phyloP scores from a whole-genome alignment of 2,888 invertebrate genomes.

The Tetropium fuscum region DNA sequence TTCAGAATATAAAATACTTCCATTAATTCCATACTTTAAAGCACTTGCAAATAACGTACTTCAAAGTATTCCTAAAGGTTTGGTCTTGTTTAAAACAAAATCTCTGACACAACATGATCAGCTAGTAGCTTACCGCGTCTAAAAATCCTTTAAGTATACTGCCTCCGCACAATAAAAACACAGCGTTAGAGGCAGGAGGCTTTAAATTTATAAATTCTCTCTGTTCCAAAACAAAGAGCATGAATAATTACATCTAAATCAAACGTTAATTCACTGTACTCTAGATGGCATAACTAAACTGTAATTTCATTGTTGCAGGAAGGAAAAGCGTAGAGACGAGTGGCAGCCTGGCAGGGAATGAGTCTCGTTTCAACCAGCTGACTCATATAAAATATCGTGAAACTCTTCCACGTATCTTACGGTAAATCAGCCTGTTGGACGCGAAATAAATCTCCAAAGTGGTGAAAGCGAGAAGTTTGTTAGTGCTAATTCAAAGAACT shows the following conservation, averaged over 20 bases:
- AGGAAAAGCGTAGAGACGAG: conserved; percentile 6
- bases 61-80: no score
- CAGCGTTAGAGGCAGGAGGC: background rate
- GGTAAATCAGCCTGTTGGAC: conserved; percentile 8
- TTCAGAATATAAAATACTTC: no score
- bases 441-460: background rate
- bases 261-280: conserved; percentile 7
- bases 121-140: no score
- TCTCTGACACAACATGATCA: no score
- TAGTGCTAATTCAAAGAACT: conserved; percentile 18
- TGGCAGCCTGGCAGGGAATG: background rate
- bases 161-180: no score
- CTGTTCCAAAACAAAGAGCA: conserved; percentile 10
- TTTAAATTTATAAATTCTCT: conserved; percentile 12
- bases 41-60: no score
- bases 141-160: no score
- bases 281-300: conserved; percentile 8
- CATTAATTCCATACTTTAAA: no score
- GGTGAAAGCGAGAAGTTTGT: conserved; percentile 10
- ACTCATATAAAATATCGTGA: background rate
- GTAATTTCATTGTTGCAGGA: conserved; percentile 16
- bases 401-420: background rate
- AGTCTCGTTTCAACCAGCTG: background rate
- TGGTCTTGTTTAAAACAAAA: no score
- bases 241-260: conserved; percentile 18